Base-by-base conservation (phyloP, 2,888 invertebrate species). In the Diadegma fenestrale region DNA sequence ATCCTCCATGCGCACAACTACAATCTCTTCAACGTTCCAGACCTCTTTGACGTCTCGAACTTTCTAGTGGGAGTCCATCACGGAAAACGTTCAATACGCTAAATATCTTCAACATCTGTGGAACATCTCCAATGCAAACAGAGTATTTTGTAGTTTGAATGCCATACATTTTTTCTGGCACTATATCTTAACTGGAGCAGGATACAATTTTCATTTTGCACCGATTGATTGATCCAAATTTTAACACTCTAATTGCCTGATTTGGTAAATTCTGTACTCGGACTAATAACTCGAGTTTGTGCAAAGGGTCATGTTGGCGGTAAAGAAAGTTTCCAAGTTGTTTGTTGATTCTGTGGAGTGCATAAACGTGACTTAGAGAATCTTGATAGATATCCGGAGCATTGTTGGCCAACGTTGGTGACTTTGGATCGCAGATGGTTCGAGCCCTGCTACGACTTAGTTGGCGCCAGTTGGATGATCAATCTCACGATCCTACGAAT, bases 381-480 rank as follows among this genome's bases (percentile, higher is more conserved):
- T 58, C 54, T 58, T 58, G 54, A 58, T 58, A 58, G 26, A 26
- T 58, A 22, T 58, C 14, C 54, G 26, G 54, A 5, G 54, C 54
- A 58, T 26, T 58, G 8, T 58, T 58, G 26, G 54, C 54, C 12
- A 26, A 58, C 19, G 26, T 58, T 58, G 54, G 54, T 26, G 54
- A 58, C 26, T 58, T 58, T 58, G 12, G 54, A 58, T 58, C 26
- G 22, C 54, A 58, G 54, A 58, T 58, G 54, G 54, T 58, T 58
- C 54, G 54, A 58, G 22, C 22, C 10, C 22, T 58, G 54, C 10
- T 37, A 8, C 63, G 33, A 64, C 19, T 37, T 37, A 33, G 63
- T 63, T n/a, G 68, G 82, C 58, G 68, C 37, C 26, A 82, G 71
- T 63, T 12, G 12, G 30, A 2, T 41, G 19, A 54, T 41, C 17